phyloP scores from a whole-genome alignment of 2,113 vertebrate species.

The Meriones unguiculatus region DNA sequence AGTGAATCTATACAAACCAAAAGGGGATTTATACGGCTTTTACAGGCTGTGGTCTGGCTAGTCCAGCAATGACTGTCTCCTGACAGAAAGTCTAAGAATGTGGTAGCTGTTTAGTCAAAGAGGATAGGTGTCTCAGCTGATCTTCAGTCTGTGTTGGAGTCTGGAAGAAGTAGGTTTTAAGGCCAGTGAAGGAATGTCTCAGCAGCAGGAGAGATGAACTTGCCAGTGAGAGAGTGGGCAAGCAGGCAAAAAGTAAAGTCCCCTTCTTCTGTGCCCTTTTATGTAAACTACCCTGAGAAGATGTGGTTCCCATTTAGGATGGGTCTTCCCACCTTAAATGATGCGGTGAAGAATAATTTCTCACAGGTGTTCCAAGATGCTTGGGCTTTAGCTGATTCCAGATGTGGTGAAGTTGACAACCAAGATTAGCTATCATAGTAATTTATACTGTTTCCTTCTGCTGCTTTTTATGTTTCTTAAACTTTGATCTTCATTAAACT shows the following conservation, averaged over 20 bases:
- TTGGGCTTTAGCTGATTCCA: not conserved
- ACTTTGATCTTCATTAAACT: conserved; percentile 53
- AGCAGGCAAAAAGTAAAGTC: not conserved
- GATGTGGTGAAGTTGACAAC: not conserved
- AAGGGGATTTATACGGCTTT: not conserved
- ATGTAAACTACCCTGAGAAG: not conserved
- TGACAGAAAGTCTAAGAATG: not conserved
- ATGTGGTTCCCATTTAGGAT: not conserved
- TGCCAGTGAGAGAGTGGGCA: not conserved
- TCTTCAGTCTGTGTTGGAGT: not conserved
- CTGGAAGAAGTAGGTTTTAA: not conserved
- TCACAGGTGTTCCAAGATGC: not conserved
- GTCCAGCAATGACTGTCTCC: not conserved
- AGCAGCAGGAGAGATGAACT: not conserved
- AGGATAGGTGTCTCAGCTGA: not conserved
- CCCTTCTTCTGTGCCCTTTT: not conserved
- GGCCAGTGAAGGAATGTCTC: not conserved
- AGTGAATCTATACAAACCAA: not conserved
- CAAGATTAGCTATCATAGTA: not conserved
- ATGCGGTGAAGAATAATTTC: not conserved
- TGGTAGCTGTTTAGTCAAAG: not conserved
- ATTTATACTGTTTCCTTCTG: conserved; percentile 8
- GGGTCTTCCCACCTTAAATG: not conserved
- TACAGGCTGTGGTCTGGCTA: not conserved
- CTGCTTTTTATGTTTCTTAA: conserved; percentile 39